Evolutionary conservation across 2,888 invertebrate species (phyloP).

Genomic region (Criorhina ranunculi): DNA sequence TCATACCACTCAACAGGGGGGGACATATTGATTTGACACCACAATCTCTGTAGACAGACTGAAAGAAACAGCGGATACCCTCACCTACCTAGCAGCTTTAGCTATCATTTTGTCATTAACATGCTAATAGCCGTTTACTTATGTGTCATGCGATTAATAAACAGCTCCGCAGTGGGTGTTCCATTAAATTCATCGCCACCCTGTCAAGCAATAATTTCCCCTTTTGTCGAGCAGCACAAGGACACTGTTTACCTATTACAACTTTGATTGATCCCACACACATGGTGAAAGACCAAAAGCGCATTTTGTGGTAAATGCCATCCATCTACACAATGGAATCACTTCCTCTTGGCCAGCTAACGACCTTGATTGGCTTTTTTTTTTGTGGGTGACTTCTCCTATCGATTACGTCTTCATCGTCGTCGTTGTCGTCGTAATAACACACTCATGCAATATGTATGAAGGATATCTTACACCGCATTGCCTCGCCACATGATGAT

Average conservation of each 20-base stretch:
- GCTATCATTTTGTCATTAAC: not conserved
- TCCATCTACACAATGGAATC: not conserved
- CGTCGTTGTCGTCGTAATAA: not conserved
- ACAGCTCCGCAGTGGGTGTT: not conserved
- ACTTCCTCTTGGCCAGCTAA: not conserved
- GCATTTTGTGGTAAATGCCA: constrained; percentile 23
- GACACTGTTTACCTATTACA: constrained; percentile 41
- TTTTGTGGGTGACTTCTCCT: not conserved
- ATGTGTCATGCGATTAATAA: not conserved
- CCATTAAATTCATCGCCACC: constrained; percentile 19
- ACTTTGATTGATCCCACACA: constrained; percentile 37
- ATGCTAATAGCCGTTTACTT: not conserved
- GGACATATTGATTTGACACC: not conserved
- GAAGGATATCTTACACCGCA: constrained; percentile 5
- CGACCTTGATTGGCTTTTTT: not conserved
- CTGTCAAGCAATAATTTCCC: constrained; percentile 19
- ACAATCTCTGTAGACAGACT: not conserved
- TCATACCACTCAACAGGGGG: too few species aligned
- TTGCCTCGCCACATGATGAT: constrained; percentile 3
- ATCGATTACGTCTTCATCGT: constrained; percentile 10
- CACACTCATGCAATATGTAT: constrained; percentile 41
- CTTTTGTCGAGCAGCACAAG: constrained; percentile 14
- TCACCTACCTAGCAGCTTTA: not conserved
- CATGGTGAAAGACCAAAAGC: constrained; percentile 11
- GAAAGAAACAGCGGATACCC: not conserved